Percentiles rank a stretch among this genome's conserved stretches.
Conservation (phyloP, 2,888 invertebrate species). For the Drosophila tripunctata region DNA sequence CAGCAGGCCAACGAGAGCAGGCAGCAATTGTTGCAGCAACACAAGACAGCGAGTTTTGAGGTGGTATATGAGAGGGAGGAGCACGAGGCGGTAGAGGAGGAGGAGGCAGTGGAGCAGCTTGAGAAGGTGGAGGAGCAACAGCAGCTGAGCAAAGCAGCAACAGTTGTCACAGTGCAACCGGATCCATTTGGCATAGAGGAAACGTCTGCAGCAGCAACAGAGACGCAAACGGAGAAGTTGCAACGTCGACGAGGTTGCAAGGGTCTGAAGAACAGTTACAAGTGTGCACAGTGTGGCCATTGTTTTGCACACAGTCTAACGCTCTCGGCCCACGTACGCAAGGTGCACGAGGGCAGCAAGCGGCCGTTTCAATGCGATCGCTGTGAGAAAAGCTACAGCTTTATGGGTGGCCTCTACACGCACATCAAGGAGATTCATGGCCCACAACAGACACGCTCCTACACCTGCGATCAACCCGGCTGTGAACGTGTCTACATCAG, state of each 20-base stretch:
- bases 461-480: constrained; percentile 73
- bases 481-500: constrained; percentile 81
- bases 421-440: constrained; percentile 80
- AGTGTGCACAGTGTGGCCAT: constrained; percentile 72
- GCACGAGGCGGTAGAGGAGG: constrained; percentile 66
- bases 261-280: constrained; percentile 66
- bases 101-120: background rate
- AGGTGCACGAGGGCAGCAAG: constrained; percentile 79
- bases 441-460: constrained; percentile 60
- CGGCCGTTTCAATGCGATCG: constrained; percentile 79
- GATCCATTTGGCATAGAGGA: no score
- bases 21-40: constrained; percentile 47
- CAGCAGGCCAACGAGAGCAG: constrained; percentile 56
- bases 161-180: background rate
- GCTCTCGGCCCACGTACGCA: constrained; percentile 75
- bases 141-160: background rate
- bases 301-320: constrained; percentile 78
- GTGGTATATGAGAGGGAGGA: constrained; percentile 58
- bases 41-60: constrained; percentile 40
- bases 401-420: constrained; percentile 80
- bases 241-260: constrained; percentile 20
- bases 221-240: background rate
- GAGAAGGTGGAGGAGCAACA: no score
- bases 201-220: no score
- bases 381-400: constrained; percentile 80